Evolutionary conservation across 2,888 invertebrate genomes (phyloP).

Genomic region (Tachina grossa): DNA sequence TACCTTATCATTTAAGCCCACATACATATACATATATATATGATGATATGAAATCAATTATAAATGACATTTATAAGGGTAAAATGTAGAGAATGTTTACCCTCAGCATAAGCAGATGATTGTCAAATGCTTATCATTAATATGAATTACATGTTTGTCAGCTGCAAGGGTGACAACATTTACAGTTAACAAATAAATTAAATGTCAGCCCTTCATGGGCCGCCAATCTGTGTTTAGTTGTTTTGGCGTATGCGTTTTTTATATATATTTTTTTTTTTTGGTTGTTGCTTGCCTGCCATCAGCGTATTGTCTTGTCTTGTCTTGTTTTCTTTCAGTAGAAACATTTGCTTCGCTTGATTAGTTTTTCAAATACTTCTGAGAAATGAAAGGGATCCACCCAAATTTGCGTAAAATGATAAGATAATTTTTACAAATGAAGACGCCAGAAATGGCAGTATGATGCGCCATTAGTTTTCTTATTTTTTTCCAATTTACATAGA

Average conservation of each 20-base stretch:
- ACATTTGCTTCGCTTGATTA: slow-evolving; percentile 21
- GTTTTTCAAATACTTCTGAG: slow-evolving; percentile 7
- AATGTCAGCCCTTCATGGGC: background rate
- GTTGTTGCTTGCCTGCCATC: background rate
- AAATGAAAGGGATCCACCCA: no score
- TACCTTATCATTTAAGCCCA: background rate
- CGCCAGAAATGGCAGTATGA: background rate
- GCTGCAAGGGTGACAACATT: background rate
- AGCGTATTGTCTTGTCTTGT: no score
- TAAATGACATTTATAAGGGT: slow-evolving; percentile 16
- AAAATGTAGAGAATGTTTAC: background rate
- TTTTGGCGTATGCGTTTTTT: no score
- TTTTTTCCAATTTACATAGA: background rate
- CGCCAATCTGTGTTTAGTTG: background rate
- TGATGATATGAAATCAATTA: slow-evolving; percentile 42
- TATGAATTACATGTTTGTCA: background rate
- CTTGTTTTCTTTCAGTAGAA: background rate
- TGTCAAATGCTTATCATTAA: background rate
- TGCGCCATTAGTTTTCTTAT: background rate
- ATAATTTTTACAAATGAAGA: background rate
- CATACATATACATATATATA: background rate
- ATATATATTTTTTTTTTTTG: no score
- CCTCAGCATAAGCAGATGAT: background rate
- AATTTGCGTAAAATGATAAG: background rate
- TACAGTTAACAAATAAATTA: background rate